Evolutionary conservation across 1,140 invertebrate genomes (phyloP), one percentile per base, ranked within the genome.

Genomic region (Melitaea cinxia): DNA sequence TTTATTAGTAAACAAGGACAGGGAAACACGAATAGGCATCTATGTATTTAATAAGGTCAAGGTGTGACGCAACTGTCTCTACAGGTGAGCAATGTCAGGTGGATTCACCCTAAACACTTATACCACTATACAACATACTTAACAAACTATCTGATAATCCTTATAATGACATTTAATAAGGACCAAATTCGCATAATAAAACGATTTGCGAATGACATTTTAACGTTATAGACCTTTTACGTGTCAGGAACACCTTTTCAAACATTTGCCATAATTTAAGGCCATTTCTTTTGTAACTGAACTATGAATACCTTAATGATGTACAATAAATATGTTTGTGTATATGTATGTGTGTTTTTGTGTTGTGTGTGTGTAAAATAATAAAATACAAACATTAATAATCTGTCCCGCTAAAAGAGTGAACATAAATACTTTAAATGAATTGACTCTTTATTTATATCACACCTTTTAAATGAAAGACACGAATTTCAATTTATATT

Each of bases 51-150:
- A 75, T 70, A 68, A 57, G 54, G 55, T 63, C 68, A 78, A 82
- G 74, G 73, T 80, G 77, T 82, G 73, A 84, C 73, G 78, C 76
- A 83, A 83, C 79, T 83, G 80, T 75, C 81, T 53, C 65, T 82
- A 86, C 83, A 86, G 83, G 82, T 84, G 82, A 75, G 42, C 52
- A 23, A 15, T 55, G 75, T 83, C 83, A 85, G 83, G 80, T 85
- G 83, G 72, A 75, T 65, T 60, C 70, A 75, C 78, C 75, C 74
- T 76, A 76, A 78, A 68, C 66, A 47, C 42, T 19, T 9, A 30
- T 55, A 47, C 37, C 28, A 54, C 21, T 55, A 50, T 56, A 17
- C 33, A 15, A 23, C 35, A 56, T 21, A 26, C 54, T 50, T 21
- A 56, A 21, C 21, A 55, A 42, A 50, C 28, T 45, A 57, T 42